Evolutionary conservation across 2,888 invertebrate genomes (phyloP).

Genomic region (Limnephilus lunatus): DNA sequence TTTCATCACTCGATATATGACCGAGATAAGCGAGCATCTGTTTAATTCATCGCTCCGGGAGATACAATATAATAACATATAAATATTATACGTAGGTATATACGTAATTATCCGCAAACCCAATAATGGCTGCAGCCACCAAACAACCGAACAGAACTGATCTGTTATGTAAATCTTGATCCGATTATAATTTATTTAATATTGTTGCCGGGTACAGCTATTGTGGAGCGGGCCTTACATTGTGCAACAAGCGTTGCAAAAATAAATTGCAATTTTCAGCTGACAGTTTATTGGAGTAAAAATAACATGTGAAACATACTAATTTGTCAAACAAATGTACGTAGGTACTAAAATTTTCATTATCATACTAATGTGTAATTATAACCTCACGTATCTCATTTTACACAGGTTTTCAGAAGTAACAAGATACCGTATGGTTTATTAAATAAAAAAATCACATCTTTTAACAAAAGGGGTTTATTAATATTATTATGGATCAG

Average conservation of each 20-base stretch:
- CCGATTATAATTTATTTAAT: not conserved
- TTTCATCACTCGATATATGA: not conserved
- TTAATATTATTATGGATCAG: too few relatives aligned
- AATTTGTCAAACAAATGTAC: not conserved
- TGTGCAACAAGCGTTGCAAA: not conserved
- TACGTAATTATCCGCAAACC: not conserved
- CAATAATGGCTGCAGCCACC: not conserved
- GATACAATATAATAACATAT: not conserved
- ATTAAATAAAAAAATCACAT: too few relatives aligned
- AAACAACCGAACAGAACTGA: not conserved
- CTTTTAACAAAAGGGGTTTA: too few relatives aligned
- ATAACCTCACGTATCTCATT: too few relatives aligned
- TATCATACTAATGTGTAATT: too few relatives aligned
- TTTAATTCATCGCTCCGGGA: not conserved
- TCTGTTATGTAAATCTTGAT: not conserved
- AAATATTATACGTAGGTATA: not conserved
- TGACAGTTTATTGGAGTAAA: not conserved
- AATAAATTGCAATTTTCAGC: not conserved
- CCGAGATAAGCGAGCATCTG: not conserved
- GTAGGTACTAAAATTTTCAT: too few relatives aligned
- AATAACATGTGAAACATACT: not conserved
- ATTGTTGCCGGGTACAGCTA: not conserved
- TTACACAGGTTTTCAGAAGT: too few relatives aligned
- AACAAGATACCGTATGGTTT: too few relatives aligned
- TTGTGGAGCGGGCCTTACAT: not conserved